Evolutionary conservation across 2,797 vertebrate genomes (phyloP).

Genomic region (Ataeniobius toweri): DNA sequence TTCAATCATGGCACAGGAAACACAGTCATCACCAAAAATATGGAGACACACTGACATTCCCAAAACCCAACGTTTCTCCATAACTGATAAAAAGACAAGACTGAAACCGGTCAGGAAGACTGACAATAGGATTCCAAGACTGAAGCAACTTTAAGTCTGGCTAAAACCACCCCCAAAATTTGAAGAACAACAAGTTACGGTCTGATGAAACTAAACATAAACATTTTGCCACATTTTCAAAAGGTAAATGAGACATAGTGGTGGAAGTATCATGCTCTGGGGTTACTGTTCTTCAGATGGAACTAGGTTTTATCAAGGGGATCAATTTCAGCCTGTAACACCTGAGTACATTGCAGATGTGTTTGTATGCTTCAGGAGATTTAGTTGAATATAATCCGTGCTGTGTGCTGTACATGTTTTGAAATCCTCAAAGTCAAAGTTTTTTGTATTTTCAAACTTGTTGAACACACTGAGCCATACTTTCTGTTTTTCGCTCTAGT

Average conservation of each 20-base stretch:
- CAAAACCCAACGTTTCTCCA: neutral
- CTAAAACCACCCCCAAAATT: neutral
- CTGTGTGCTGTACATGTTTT: neutral
- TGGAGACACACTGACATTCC: neutral
- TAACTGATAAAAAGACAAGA: neutral
- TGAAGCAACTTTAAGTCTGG: neutral
- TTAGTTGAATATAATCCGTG: neutral
- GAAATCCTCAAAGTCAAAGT: neutral
- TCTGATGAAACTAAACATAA: neutral
- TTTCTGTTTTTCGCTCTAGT: conserved; percentile 46
- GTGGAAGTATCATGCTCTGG: neutral
- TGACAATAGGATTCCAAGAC: neutral
- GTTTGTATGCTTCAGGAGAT: neutral
- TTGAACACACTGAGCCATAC: conserved; percentile 15
- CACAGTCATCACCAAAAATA: neutral
- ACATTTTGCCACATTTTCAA: neutral
- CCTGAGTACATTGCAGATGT: neutral
- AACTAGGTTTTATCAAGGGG: neutral
- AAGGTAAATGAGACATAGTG: neutral
- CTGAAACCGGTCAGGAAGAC: neutral
- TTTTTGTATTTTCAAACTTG: conserved; percentile 6
- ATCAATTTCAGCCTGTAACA: neutral
- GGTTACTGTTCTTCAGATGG: neutral
- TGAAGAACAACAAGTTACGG: neutral
- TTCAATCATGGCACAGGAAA: neutral